phyloP scores from a whole-genome alignment of 2,888 invertebrate genomes.

The Mimas tiliae region DNA sequence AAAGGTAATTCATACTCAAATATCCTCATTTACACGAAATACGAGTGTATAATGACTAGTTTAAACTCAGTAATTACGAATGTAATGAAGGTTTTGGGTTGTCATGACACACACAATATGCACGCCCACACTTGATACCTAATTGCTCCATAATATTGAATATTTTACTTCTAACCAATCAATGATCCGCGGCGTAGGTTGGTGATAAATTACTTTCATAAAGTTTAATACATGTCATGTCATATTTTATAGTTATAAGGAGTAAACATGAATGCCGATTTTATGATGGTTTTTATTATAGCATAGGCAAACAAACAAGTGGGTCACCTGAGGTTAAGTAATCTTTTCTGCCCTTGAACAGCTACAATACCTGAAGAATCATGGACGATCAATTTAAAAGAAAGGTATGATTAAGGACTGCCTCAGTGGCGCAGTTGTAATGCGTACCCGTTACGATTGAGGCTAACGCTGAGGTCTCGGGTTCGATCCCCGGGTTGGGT shows the following conservation, averaged over 20 bases:
- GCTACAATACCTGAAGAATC: too few species aligned
- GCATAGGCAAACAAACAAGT: too few species aligned
- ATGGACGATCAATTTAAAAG: too few species aligned
- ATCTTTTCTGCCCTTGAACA: too few species aligned
- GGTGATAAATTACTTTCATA: constrained; percentile 18
- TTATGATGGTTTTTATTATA: too few species aligned
- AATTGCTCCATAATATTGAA: constrained; percentile 57
- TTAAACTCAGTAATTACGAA: constrained; percentile 40
- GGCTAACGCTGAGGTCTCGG: too few species aligned
- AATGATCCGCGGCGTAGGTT: constrained; percentile 14
- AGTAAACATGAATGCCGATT: constrained; percentile 2
- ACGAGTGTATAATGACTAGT: constrained; percentile 40
- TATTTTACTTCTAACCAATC: constrained; percentile 21
- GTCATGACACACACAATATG: constrained; percentile 42
- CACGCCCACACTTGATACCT: constrained; percentile 54
- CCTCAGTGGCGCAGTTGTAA: too few species aligned
- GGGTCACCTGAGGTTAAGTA: too few species aligned
- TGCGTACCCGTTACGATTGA: too few species aligned
- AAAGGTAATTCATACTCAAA: constrained; percentile 17
- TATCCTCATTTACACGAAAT: not conserved
- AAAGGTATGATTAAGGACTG: too few species aligned
- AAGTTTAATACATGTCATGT: constrained; percentile 19
- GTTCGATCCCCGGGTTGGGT: too few species aligned
- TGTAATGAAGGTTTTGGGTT: constrained; percentile 35
- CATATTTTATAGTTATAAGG: not conserved